Base-by-base conservation (phyloP, 2,888 invertebrate genomes). In the Anarsia innoxiella region DNA sequence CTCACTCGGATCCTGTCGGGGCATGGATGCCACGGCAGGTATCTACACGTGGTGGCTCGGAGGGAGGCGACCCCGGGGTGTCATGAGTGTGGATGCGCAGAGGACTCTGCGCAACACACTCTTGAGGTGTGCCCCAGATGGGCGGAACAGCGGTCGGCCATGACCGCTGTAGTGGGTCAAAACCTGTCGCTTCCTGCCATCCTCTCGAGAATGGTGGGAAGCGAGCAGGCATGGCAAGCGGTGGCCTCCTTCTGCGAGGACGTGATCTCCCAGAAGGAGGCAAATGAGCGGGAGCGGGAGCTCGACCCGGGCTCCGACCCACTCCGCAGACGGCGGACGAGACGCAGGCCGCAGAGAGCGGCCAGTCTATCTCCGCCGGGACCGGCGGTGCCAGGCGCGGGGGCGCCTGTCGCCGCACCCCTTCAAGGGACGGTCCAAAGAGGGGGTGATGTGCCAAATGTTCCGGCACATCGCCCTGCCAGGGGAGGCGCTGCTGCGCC, bases 11-110 rank as follows among this genome's bases (percentile, higher is more conserved):
- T 19, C 3, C 19, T 19, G 4, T 5, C 19, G 6, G 37, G 41
- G 3, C 41, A 41, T 15, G 33, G 39, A 1, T 42, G 39, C 12
- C 39, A 39, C 23, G 36, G 36, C 9, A 12, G 14, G 26, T 39
- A 42, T 23, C 34, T 36, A 28, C 13, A 32, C n/a, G 6, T n/a
- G n/a, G n/a, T n/a, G 26, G 12, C 28, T 42, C 1, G 42, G 29
- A 2, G 26, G 6, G 39, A 39, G 13, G 4, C 10, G 5, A 30
- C 32, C 3, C 2, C 42, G 13, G 8, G 14, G 6, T 19, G 39
- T 10, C 12, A 31, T 11, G 26, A 39, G 12, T 39, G 34, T 16
- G 26, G 26, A 5, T n/a, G 11, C 12, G 4, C 19, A 3, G 4
- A 5, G 3, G 19, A 19, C 8, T 19, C 19, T 19, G 19, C 19